Evolutionary conservation across 2,888 invertebrate genomes (phyloP), one percentile per base, ranked within the genome.

Genomic region (Lacanobia oleracea): DNA sequence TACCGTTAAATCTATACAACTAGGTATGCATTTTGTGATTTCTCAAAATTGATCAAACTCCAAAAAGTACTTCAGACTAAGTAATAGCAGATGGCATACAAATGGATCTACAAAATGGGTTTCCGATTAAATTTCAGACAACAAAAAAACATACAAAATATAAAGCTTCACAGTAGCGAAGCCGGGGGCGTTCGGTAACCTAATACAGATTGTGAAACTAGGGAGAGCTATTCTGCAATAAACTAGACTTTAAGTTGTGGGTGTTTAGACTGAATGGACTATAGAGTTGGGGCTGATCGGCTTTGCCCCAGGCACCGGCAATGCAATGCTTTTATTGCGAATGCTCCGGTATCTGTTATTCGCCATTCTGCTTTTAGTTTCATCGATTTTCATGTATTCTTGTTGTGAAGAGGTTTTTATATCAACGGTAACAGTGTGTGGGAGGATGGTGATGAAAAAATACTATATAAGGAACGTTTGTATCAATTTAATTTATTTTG

Each of bases 161-260:
- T 72, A 77, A 81, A 77, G 88, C 81, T 86, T 75, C 83, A 88
- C 87, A 88, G 89, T 87, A 88, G 90, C 89, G 84, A 81, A 83
- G 89, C 93, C 88, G 74, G 72, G 77, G 86, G 90, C 89, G 79
- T 81, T 87, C 84, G 82, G 89, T 91, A 91, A 91, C 90, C 88
- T 88, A 91, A 93, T 90, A 91, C 90, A 82, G 83, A 85, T 89
- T 86, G 88, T 80, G 67, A 79, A 86, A 83, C 78, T 81, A 80
- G 82, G 80, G 73, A 78, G 77, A 75, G 76, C 71, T 83, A 76
- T 88, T 87, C 82, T 79, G 82, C 86, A 86, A 88, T 88, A 90
- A 89, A 91, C 82, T 91, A 86, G 87, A 89, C 90, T 90, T 89
- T 91, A 90, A 90, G 86, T 86, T 88, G 82, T 85, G 73, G 77